Evolutionary conservation across 1,140 invertebrate genomes (phyloP), one percentile per base, ranked within the genome.

Genomic region (Zaprionus capensis): DNA sequence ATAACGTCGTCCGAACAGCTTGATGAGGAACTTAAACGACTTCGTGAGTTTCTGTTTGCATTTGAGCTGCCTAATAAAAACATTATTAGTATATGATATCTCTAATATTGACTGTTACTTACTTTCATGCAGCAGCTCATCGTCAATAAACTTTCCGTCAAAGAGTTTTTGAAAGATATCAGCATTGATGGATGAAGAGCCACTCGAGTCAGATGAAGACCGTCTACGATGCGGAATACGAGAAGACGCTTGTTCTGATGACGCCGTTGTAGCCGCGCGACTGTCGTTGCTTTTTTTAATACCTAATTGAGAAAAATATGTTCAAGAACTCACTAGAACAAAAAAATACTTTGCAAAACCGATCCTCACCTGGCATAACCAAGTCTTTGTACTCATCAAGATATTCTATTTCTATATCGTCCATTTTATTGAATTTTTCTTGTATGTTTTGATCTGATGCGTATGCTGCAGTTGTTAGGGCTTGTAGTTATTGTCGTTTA

Each of bases 351-450:
- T 34, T 31, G 38, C 15, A 22, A 1, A 51, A 34, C n/a, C 5
- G 28, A 24, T 22, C 17, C n/a, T 71, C 1, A 34, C 85, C 86
- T 80, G 85, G 86, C 66, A 91, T 31, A 26, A 90, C 76, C 38
- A 85, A 72, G 55, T 90, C 85, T 80, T 91, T 90, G 57, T 91
- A 90, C 58, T 90, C 85, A 44, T 90, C 85, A 11, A 90, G 71
- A 59, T 85, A 90, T 74, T 90, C 86, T 55, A 91, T 71, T 70
- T 90, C 86, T 46, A 91, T 76, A 71, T 91, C 82, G 57, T 90
- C 85, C 85, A 90, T 90, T 31, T 71, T 85, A 24, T 28, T 67
- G 26, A 34, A 62, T 34, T 65, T 71, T 58, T 9, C 5, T 53
- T 26, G 14, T 28, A 56, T 55, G 53, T 46, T 65, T 61, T 78